phyloP scores from a whole-genome alignment of 2,797 vertebrate species.

The Channallabes apus region DNA sequence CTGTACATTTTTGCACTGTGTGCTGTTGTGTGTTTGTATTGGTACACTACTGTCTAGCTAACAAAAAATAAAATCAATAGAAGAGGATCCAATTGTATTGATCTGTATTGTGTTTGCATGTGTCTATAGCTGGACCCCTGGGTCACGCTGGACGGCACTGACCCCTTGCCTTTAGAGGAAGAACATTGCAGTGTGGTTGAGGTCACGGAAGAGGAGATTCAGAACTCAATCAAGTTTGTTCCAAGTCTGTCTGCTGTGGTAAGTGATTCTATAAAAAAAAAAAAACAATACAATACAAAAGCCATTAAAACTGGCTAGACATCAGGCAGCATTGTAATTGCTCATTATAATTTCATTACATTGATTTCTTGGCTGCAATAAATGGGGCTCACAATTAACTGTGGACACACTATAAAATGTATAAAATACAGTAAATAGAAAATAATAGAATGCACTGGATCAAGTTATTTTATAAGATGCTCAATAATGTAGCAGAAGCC shows the following conservation, averaged over 20 bases:
- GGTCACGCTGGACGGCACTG: constrained; percentile 81
- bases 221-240: constrained; percentile 94
- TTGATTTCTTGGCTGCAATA: background rate
- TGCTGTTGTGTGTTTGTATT: background rate
- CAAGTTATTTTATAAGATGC: background rate
- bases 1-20: background rate
- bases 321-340: background rate
- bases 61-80: background rate
- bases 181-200: constrained; percentile 93
- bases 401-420: background rate
- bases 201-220: constrained; percentile 96
- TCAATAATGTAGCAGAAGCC: background rate
- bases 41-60: background rate
- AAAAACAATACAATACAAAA: background rate
- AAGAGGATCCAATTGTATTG: background rate
- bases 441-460: background rate
- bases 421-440: background rate
- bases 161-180: constrained; percentile 88
- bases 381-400: background rate
- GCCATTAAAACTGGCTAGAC: too few species aligned
- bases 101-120: constrained; percentile 19
- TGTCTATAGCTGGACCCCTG: constrained; percentile 82
- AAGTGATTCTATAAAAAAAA: constrained; percentile 52
- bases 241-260: constrained; percentile 96
- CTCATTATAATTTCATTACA: background rate